A percentile compares a stretch with the other conserved stretches of the same genome.
These are phyloP conservation scores for Apamea crenata DNA, from an alignment of 2,888 invertebrate species.

Conservation along the genomic window DNA sequence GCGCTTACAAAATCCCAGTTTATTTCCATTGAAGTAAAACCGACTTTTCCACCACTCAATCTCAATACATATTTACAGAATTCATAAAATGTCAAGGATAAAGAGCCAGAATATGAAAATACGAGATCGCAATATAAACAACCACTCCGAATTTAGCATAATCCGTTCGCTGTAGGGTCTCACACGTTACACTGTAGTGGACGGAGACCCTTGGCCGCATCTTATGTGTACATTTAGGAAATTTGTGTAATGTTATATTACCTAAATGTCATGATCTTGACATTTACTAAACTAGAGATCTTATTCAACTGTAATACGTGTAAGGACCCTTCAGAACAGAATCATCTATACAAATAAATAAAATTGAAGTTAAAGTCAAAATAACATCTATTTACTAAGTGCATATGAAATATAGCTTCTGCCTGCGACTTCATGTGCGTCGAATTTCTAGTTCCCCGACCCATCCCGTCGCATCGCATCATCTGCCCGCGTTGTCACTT, in stretches of 20 bases:
- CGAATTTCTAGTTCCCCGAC: no score
- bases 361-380: no score
- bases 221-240: constrained; percentile 14
- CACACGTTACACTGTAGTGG: constrained; percentile 52
- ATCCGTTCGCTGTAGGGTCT: constrained; percentile 36
- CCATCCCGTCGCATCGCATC: no score
- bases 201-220: constrained; percentile 16
- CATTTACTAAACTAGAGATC: constrained; percentile 24
- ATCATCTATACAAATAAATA: not conserved
- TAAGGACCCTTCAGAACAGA: not conserved
- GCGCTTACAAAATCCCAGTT: not conserved
- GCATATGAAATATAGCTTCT: no score
- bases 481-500: no score
- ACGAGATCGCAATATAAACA: constrained; percentile 52
- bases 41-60: constrained; percentile 21
- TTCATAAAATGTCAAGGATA: constrained; percentile 32
- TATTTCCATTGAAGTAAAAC: constrained; percentile 20
- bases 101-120: constrained; percentile 49
- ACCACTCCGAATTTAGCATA: constrained; percentile 54
- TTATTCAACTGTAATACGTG: constrained; percentile 12
- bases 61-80: constrained; percentile 44
- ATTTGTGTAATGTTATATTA: constrained; percentile 18
- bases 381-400: no score
- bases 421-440: no score
- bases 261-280: constrained; percentile 24